Evolutionary conservation across 2,888 invertebrate genomes (phyloP).

Genomic region (Gasteruption jaculator): DNA sequence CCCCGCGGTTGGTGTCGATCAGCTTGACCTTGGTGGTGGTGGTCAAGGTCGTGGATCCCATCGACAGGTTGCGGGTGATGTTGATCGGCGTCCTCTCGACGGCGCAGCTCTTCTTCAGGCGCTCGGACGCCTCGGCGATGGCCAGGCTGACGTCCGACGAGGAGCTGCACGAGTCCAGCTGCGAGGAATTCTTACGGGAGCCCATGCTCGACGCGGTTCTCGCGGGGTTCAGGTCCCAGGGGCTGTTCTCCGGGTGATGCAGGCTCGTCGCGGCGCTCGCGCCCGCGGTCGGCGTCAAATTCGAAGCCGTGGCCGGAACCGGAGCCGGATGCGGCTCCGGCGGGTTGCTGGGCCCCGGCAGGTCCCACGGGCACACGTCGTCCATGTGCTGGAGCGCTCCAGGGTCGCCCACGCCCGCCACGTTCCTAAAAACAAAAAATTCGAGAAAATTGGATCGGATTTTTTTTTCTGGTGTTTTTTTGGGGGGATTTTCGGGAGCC

Average conservation of each 20-base stretch:
- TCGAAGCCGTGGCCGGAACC: slow-evolving; percentile 34
- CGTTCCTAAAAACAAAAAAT: slow-evolving; percentile 50
- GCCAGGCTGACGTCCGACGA: slow-evolving; percentile 69
- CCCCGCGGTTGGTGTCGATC: slow-evolving; percentile 52
- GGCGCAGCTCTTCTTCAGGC: slow-evolving; percentile 61
- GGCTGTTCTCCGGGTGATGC: neutral
- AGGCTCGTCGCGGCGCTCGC: slow-evolving; percentile 25
- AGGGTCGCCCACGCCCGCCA: too few relatives aligned
- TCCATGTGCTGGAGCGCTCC: too few relatives aligned
- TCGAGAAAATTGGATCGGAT: too few relatives aligned
- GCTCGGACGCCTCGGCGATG: slow-evolving; percentile 56
- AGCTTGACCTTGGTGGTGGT: slow-evolving; percentile 47
- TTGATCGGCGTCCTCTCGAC: slow-evolving; percentile 49
- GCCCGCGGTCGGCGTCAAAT: too few relatives aligned
- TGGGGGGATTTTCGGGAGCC: too few relatives aligned
- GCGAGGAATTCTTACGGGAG: slow-evolving; percentile 65
- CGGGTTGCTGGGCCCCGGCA: slow-evolving; percentile 35
- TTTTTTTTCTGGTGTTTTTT: too few relatives aligned
- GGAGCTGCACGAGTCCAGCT: slow-evolving; percentile 69
- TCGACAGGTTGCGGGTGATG: slow-evolving; percentile 36
- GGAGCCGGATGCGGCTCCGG: neutral
- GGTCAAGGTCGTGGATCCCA: slow-evolving; percentile 47
- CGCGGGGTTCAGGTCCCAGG: too few relatives aligned
- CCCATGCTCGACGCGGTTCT: slow-evolving; percentile 31
- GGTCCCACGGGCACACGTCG: slow-evolving; percentile 62